Evolutionary conservation across 2,888 invertebrate genomes (phyloP).

Genomic region (Drosophila merina): DNA sequence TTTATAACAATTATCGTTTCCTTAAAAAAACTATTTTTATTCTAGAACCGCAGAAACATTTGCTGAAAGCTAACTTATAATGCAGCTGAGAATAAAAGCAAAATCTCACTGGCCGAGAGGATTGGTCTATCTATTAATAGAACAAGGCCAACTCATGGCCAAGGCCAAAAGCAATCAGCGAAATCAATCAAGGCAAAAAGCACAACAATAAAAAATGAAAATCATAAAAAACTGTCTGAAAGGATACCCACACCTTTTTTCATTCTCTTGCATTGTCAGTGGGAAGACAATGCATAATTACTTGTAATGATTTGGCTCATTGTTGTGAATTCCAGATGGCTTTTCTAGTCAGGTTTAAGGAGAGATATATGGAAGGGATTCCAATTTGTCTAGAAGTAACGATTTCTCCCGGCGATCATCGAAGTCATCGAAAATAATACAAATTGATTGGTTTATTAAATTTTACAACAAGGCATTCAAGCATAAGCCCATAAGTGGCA

Average conservation of each 20-base stretch:
- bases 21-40: background rate
- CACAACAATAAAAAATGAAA: background rate
- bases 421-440: slow-evolving; percentile 66
- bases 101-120: background rate
- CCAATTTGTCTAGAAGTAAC: slow-evolving; percentile 53
- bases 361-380: slow-evolving; percentile 45
- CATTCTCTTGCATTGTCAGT: slow-evolving; percentile 34
- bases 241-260: slow-evolving; percentile 28
- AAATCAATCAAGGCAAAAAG: slow-evolving; percentile 64
- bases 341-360: background rate
- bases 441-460: slow-evolving; percentile 75
- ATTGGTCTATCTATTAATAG: slow-evolving; percentile 34
- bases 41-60: background rate
- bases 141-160: slow-evolving; percentile 50
- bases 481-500: slow-evolving; percentile 41
- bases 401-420: slow-evolving; percentile 38
- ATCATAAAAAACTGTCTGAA: slow-evolving; percentile 20
- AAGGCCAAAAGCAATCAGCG: slow-evolving; percentile 70
- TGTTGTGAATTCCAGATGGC: slow-evolving; percentile 45
- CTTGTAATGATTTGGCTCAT: slow-evolving; percentile 76
- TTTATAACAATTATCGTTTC: background rate
- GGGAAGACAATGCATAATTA: slow-evolving; percentile 72
- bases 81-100: background rate
- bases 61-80: background rate
- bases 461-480: slow-evolving; percentile 53